Evolutionary conservation across 2,888 invertebrate species (phyloP).

Genomic region (Agonopterix arenella): DNA sequence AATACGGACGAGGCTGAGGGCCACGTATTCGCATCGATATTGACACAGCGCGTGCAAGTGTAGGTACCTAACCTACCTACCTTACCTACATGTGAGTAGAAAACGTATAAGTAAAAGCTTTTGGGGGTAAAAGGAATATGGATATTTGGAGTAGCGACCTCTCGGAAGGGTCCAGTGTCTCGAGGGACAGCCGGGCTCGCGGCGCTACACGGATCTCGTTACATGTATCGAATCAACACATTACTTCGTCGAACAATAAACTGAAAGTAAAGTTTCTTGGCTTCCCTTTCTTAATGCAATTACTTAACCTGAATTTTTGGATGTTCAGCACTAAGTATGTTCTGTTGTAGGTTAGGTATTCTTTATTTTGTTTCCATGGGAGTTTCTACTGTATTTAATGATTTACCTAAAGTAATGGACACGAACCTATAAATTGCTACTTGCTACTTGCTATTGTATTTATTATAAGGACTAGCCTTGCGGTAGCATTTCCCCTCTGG

Average conservation of each 20-base stretch:
- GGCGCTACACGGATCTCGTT: slow-evolving; percentile 28
- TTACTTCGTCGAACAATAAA: slow-evolving; percentile 8
- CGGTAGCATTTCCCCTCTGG: too few species aligned
- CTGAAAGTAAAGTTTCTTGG: background rate
- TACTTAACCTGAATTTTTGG: too few species aligned
- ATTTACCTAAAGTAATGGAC: too few species aligned
- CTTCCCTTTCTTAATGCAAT: too few species aligned
- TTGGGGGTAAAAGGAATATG: slow-evolving; percentile 35
- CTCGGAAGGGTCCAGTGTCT: slow-evolving; percentile 34
- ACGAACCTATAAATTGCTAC: too few species aligned
- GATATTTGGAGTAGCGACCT: slow-evolving; percentile 32
- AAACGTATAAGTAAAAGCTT: slow-evolving; percentile 34
- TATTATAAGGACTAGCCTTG: too few species aligned
- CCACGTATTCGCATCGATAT: slow-evolving; percentile 25
- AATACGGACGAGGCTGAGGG: slow-evolving; percentile 20
- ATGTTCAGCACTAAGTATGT: too few species aligned
- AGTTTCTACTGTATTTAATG: too few species aligned
- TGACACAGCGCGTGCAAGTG: slow-evolving; percentile 16
- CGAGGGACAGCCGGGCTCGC: slow-evolving; percentile 26
- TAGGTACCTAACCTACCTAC: too few species aligned
- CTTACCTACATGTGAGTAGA: slow-evolving; percentile 10
- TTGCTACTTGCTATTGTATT: too few species aligned
- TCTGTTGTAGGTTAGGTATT: too few species aligned
- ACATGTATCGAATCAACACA: slow-evolving; percentile 24
- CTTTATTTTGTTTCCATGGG: too few species aligned